Evolutionary conservation across 2,113 vertebrate species (phyloP), one percentile per base, ranked within the genome.

Genomic region (Rhinoderma darwinii): DNA sequence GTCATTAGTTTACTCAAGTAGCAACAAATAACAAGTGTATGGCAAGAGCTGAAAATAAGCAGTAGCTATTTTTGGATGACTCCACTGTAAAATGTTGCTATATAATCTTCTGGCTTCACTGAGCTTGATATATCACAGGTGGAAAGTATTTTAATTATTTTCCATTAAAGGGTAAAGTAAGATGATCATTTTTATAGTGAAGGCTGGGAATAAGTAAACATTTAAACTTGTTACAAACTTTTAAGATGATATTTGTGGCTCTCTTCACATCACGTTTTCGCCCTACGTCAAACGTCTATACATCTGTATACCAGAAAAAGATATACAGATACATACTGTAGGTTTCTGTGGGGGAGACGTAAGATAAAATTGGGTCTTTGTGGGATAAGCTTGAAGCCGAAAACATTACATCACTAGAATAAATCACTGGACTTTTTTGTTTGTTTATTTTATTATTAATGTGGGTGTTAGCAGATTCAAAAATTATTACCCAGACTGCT

Each of bases 121-220:
- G 32, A 15, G 30, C 14, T 43, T 66, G 80, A 61, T 88, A 41
- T n/a, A 39, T 87, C 12, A 30, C 27, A 73, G 74, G 74, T 79
- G 82, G 76, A 61, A 88, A 43, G 25, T 27, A 63, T 86, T 88
- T 72, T 87, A 39, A 70, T 85, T 87, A 81, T 84, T 84, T 84
- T 88, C 83, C 20, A 30, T 86, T 61, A 73, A 35, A 10, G 37
- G 51, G 20, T 84, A 41, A 83, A 35, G 51, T 73, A 41, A 25
- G 84, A 39, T 22, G n/a, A 76, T 27, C 51, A 85, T 43, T 72
- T 72, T 56, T 76, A 84, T 47, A 51, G 50, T n/a, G 25, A 47
- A 22, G 6, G 35, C 22, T 54, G 35, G 47, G 68, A 61, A 83
- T 79, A 80, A 44, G 37, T 43, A 80, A 85, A 82, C 25, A 70